Conservation (phyloP, 2,113 vertebrate genomes). For the Salvator merianae region DNA sequence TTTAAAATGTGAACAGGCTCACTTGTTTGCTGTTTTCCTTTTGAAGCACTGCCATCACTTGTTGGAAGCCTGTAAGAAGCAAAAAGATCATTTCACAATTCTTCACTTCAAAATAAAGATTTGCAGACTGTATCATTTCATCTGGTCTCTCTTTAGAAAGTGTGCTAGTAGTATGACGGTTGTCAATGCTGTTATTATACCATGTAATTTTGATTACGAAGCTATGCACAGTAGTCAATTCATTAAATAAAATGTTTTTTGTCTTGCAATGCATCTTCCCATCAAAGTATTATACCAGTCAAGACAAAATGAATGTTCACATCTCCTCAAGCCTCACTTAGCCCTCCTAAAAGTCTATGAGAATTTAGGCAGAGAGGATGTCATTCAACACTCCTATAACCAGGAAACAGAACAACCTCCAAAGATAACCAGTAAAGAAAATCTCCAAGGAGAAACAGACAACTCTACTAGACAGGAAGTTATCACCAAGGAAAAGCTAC, state of each 20-base stretch:
- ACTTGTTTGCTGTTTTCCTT: constrained; percentile 96
- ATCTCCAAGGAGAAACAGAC: too few relatives aligned
- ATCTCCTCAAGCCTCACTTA: too few relatives aligned
- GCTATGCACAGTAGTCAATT: not conserved
- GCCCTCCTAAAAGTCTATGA: too few relatives aligned
- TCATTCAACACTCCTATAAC: too few relatives aligned
- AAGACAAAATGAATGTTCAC: too few relatives aligned
- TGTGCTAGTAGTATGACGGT: not conserved
- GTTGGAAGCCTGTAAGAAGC: constrained; percentile 86
- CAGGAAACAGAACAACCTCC: too few relatives aligned
- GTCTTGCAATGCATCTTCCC: too few relatives aligned
- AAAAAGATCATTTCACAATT: not conserved
- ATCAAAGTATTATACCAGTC: too few relatives aligned
- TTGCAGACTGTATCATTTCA: not conserved
- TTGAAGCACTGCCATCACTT: constrained; percentile 93
- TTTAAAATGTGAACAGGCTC: constrained; percentile 98
- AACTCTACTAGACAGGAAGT: too few relatives aligned
- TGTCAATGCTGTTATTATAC: not conserved
- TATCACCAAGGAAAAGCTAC: too few relatives aligned
- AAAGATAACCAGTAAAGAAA: too few relatives aligned
- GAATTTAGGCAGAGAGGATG: too few relatives aligned
- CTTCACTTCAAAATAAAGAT: not conserved
- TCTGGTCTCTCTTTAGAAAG: not conserved
- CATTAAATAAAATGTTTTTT: not conserved
- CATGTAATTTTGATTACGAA: not conserved